phyloP scores from a whole-genome alignment of 2,888 invertebrate species.

The Hirudinaria manillensis region DNA sequence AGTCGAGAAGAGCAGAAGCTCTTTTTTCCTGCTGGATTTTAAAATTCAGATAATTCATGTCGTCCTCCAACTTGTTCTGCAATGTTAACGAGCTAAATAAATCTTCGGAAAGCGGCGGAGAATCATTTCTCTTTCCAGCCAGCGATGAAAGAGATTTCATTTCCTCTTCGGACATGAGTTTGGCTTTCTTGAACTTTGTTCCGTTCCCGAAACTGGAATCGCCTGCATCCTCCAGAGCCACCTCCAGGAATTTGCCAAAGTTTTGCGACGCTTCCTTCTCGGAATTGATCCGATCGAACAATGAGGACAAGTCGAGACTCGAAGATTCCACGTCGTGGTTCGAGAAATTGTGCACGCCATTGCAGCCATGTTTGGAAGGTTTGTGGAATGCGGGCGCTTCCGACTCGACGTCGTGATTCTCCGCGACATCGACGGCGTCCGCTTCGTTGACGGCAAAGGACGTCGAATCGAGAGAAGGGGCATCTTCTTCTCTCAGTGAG shows the following conservation, averaged over 20 bases:
- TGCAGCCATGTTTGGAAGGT: too few relatives aligned
- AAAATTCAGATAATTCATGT: neutral
- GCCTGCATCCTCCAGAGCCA: neutral
- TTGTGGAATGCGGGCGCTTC: too few relatives aligned
- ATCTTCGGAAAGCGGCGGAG: neutral
- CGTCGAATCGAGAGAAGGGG: too few relatives aligned
- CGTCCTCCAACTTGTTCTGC: neutral
- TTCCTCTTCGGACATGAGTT: neutral
- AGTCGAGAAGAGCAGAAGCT: neutral
- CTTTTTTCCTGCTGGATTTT: neutral
- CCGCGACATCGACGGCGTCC: too few relatives aligned
- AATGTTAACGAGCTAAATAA: neutral
- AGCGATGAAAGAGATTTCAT: neutral
- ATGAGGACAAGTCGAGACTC: neutral
- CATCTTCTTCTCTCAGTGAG: neutral
- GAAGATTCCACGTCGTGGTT: neutral
- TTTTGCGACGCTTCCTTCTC: neutral
- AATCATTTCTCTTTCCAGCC: neutral
- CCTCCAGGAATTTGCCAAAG: neutral
- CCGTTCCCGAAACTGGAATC: neutral
- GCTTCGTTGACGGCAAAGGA: too few relatives aligned
- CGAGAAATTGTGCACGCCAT: neutral
- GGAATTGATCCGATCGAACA: neutral
- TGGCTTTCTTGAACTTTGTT: too few relatives aligned
- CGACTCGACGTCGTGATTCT: too few relatives aligned